Conservation (phyloP, 2,797 vertebrate genomes). For the Sciurus vulgaris region DNA sequence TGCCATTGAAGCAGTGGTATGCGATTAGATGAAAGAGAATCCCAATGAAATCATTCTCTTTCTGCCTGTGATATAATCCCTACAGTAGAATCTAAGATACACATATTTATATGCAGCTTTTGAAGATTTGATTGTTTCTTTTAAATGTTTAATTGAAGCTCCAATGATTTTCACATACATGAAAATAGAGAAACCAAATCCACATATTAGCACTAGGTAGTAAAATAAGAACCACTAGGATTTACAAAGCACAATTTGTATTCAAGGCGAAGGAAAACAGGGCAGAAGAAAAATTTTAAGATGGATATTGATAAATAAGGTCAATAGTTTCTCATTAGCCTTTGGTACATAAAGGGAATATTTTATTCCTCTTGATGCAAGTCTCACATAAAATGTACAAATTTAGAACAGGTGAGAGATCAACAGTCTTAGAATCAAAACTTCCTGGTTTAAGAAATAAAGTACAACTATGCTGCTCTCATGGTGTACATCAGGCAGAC, state of each 20-base stretch:
- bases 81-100: background rate
- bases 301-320: background rate
- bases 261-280: background rate
- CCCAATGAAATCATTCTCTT: background rate
- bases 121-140: background rate
- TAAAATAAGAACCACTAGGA: slow-evolving; percentile 11
- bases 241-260: background rate
- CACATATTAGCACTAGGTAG: background rate
- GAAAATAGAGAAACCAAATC: background rate
- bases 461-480: background rate
- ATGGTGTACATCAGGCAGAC: background rate
- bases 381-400: background rate
- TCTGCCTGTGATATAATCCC: background rate
- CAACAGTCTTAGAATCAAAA: slow-evolving; percentile 20
- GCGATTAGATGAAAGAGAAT: background rate
- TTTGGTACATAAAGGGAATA: background rate
- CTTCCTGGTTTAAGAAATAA: background rate
- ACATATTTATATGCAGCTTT: background rate
- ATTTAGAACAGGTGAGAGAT: slow-evolving; percentile 32
- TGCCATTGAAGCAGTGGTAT: background rate
- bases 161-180: background rate
- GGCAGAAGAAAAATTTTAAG: slow-evolving; percentile 4
- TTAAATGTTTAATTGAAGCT: slow-evolving; percentile 34
- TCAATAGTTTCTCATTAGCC: background rate
- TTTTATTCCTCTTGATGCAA: background rate